Percentiles rank a stretch among this genome's conserved stretches.
phyloP scores from a whole-genome alignment of 2,113 vertebrate species.

The Morone saxatilis region DNA sequence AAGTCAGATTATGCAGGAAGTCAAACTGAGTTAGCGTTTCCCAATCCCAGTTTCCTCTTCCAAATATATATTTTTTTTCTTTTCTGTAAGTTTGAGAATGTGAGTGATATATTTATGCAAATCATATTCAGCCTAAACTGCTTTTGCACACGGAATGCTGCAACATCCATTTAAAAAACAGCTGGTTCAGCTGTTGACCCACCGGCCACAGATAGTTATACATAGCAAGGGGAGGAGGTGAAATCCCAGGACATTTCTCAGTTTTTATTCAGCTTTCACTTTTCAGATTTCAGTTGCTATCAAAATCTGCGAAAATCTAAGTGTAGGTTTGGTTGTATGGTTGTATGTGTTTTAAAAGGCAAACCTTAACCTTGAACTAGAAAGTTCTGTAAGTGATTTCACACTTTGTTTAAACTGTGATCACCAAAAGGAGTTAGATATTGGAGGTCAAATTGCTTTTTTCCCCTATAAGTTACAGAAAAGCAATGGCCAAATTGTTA shows the following conservation, averaged over 20 bases:
- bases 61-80: not conserved
- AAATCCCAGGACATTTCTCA: not conserved
- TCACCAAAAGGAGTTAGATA: not conserved
- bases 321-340: not conserved
- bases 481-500: too few species aligned
- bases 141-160: constrained; percentile 8
- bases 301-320: not conserved
- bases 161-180: not conserved
- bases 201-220: not conserved
- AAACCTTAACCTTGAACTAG: not conserved
- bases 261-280: not conserved
- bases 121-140: constrained; percentile 6
- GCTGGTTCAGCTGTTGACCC: constrained; percentile 29
- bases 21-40: not conserved
- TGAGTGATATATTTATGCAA: constrained; percentile 9
- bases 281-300: not conserved
- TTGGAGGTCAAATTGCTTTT: not conserved
- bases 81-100: not conserved
- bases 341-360: not conserved
- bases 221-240: not conserved
- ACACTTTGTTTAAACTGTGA: not conserved
- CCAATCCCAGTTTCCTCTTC: not conserved
- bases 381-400: not conserved
- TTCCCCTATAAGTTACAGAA: too few species aligned
- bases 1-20: constrained; percentile 1